Conservation (phyloP, 2,113 vertebrate species). For the Galbula dea region DNA sequence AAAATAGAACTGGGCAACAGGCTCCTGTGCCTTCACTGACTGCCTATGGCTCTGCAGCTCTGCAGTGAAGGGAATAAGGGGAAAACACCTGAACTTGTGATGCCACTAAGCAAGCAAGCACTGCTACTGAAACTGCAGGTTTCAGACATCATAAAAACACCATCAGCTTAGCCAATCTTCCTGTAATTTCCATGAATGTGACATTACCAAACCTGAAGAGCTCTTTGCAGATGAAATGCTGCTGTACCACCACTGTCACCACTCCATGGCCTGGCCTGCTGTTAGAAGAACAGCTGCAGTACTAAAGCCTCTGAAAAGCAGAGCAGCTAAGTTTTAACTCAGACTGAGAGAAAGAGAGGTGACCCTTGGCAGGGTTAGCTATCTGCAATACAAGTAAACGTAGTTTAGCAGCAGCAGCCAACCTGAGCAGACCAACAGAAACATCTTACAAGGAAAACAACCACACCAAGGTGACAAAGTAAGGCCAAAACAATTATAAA, state of each 20-base stretch:
- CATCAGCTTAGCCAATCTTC: accelerated
- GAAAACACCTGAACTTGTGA: not conserved
- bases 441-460: not conserved
- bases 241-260: not conserved
- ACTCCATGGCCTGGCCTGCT: not conserved
- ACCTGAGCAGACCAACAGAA: not conserved
- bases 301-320: not conserved
- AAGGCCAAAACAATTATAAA: not conserved
- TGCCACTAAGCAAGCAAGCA: not conserved
- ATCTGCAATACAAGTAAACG: not conserved
- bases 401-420: not conserved
- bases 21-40: not conserved
- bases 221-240: not conserved
- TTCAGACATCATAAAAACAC: not conserved
- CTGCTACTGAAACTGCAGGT: not conserved
- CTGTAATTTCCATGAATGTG: not conserved
- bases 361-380: not conserved
- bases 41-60: conserved; percentile 9
- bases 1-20: conserved; percentile 39
- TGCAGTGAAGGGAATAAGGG: not conserved
- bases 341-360: not conserved
- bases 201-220: not conserved
- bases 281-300: not conserved
- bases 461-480: not conserved
- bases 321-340: not conserved